phyloP scores from a whole-genome alignment of 2,113 vertebrate genomes.

The Ginglymostoma cirratum region DNA sequence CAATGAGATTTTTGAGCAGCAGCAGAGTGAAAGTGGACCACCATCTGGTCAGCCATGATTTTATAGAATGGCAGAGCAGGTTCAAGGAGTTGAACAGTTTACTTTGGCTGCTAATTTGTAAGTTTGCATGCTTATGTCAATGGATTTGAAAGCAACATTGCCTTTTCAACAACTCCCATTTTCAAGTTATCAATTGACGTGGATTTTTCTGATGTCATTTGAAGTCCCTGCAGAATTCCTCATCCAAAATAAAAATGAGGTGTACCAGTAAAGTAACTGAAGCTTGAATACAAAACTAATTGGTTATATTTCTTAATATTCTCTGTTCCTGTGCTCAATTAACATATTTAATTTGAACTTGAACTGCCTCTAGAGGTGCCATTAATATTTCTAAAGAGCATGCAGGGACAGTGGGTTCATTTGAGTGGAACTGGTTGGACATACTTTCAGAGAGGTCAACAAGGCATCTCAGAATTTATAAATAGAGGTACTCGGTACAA shows the following conservation, averaged over 20 bases:
- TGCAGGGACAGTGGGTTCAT: neutral
- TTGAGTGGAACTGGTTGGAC: too few species aligned
- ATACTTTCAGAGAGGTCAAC: too few species aligned
- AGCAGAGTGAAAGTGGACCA: too few species aligned
- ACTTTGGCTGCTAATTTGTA: too few species aligned
- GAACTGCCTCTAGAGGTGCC: neutral
- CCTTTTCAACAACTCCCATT: too few species aligned
- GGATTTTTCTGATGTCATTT: neutral
- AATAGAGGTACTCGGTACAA: too few species aligned
- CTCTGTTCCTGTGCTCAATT: neutral
- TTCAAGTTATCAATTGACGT: neutral
- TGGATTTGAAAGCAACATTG: neutral
- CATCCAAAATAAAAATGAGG: neutral
- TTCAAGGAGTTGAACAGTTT: too few species aligned
- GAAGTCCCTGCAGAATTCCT: neutral
- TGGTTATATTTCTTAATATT: neutral
- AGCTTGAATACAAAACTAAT: neutral
- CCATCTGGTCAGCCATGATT: too few species aligned
- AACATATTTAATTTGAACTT: neutral
- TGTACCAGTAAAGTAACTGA: neutral
- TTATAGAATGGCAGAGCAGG: too few species aligned
- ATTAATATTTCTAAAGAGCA: neutral
- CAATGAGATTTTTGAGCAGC: too few species aligned
- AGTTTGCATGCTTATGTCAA: neutral
- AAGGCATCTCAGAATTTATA: too few species aligned